Base-by-base conservation (phyloP, 1,140 invertebrate species). In the Lepidurus apus region DNA sequence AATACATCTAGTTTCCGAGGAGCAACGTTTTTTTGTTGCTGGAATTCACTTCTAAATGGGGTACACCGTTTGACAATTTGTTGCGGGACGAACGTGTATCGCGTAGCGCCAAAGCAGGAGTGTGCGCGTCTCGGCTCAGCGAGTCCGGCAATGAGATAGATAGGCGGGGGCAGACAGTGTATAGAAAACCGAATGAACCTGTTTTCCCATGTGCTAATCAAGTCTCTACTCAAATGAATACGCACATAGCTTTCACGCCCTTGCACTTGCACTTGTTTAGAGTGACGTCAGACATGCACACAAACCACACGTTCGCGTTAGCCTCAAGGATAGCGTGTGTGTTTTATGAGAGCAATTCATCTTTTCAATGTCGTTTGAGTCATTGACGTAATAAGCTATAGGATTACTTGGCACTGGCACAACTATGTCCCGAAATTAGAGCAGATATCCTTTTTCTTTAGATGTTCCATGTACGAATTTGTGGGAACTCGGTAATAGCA, bases 31-130 rank as follows among this genome's bases (percentile, higher is more conserved):
- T 65, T 65, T 65, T 65, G 53, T 65, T 21, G 53, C 7, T 65
- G 17, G 53, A 65, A 65, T 65, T 65, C 53, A 65, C 53, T 65
- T 65, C 21, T 65, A 65, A 65, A 65, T 65, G 53, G n/a, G 45
- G 45, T 13, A 4, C 17, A 9, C 53, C n/a, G 53, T 7, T 65
- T 17, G 9, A 65, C 53, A 65, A 65, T 65, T 65, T 21, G 21
- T 13, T 21, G 53, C 53, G 53, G 21, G 53, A 21, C 8, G 53
- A n/a, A 34, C 53, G 17, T 65, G 53, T 65, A n/a, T 21, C n/a
- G 17, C 13, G 53, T 65, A 65, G 53, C 53, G n/a, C 17, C 53
- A 65, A 9, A 65, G 17, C 53, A 9, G 53, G 53, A 65, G 13
- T 65, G 53, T 65, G 53, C 53, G 17, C 53, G 53, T 65, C 8